Conservation (phyloP, 37 sponge, comb jelly and placozoan genomes). For the Bolinopsis microptera region DNA sequence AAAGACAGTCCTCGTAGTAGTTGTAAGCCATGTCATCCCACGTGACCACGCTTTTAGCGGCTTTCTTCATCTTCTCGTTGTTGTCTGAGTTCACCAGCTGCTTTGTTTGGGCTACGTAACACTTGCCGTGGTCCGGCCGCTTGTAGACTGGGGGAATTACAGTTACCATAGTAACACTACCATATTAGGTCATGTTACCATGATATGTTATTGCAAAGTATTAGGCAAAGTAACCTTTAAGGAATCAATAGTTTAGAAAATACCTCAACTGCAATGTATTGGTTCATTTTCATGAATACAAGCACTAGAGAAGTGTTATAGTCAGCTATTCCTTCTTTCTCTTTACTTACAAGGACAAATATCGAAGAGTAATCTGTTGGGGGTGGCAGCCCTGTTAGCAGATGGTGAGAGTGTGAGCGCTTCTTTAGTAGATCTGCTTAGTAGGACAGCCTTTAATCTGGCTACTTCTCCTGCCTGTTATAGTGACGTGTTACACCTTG, state of each 20-base stretch:
- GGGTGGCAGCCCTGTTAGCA: neutral
- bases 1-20: slow-evolving; percentile 24
- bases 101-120: neutral
- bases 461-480: neutral
- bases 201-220: too few relatives aligned
- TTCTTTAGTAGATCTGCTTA: neutral
- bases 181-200: neutral
- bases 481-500: too few relatives aligned
- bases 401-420: neutral
- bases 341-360: slow-evolving; percentile 58
- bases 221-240: too few relatives aligned
- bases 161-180: neutral
- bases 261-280: too few relatives aligned
- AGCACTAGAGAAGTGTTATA: too few relatives aligned
- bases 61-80: neutral
- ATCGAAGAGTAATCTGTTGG: slow-evolving; percentile 43
- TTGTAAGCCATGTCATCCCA: slow-evolving; percentile 8
- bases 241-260: too few relatives aligned
- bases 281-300: too few relatives aligned
- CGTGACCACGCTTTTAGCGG: slow-evolving; percentile 24
- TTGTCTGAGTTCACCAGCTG: neutral
- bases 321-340: too few relatives aligned
- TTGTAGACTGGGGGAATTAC: slow-evolving; percentile 61
- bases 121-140: slow-evolving; percentile 31
- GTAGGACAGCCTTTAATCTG: neutral